A percentile compares a stretch with the other conserved stretches of the same genome.
Evolutionary conservation across 2,888 invertebrate genomes (phyloP).

Genomic region (Clivina fossor): DNA sequence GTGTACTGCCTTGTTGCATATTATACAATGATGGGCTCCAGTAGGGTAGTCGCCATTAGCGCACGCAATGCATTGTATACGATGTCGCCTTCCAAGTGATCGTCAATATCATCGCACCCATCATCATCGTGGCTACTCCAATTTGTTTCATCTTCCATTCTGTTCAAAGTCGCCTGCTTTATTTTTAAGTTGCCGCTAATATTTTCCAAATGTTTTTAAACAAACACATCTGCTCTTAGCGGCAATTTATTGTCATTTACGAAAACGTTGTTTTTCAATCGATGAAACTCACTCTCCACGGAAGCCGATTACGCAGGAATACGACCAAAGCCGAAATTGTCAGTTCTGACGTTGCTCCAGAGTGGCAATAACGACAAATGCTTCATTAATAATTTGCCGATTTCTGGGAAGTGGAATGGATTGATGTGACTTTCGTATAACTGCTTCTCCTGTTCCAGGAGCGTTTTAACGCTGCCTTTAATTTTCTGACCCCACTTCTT

Average conservation of each 20-base stretch:
- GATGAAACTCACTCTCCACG: slow-evolving; percentile 5
- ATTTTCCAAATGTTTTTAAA: slow-evolving; percentile 13
- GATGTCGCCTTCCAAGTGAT: background rate
- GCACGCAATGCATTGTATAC: slow-evolving; percentile 1
- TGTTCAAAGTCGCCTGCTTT: background rate
- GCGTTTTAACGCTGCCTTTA: background rate
- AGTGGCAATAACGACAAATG: slow-evolving; percentile 10
- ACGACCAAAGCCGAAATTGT: slow-evolving; percentile 8
- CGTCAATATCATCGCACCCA: background rate
- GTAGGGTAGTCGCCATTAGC: background rate
- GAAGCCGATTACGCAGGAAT: slow-evolving; percentile 12
- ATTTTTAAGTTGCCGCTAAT: slow-evolving; percentile 10
- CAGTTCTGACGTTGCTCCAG: slow-evolving; percentile 1
- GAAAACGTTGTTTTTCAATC: slow-evolving; percentile 4
- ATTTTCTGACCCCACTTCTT: slow-evolving; percentile 8
- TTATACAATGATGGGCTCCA: background rate
- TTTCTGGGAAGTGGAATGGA: slow-evolving; percentile 5
- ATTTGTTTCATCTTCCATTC: slow-evolving; percentile 7
- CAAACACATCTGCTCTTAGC: slow-evolving; percentile 13
- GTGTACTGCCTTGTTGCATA: background rate
- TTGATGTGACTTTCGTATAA: slow-evolving; percentile 1
- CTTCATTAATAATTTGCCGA: slow-evolving; percentile 7
- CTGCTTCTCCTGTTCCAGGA: background rate
- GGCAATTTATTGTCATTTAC: slow-evolving; percentile 12
- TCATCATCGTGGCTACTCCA: background rate